Evolutionary conservation across 2,797 vertebrate genomes (phyloP).

Genomic region (Tapirus indicus): DNA sequence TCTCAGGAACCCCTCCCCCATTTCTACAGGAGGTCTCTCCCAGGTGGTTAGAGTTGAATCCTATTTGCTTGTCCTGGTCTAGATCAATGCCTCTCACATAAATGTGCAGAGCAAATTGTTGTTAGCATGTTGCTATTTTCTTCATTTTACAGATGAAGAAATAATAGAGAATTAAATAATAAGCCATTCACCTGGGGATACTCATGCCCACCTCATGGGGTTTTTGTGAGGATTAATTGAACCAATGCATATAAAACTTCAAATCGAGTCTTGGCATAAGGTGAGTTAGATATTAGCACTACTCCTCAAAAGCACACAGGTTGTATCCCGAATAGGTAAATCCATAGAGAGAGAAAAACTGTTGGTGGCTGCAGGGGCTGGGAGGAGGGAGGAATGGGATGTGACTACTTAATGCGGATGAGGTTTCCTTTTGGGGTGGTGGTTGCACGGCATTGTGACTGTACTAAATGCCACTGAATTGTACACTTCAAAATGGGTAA

Average conservation of each 20-base stretch:
- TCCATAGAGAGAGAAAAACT: not conserved
- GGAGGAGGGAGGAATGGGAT: not conserved
- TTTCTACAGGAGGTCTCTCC: not conserved
- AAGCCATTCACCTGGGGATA: not conserved
- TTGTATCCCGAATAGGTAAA: not conserved
- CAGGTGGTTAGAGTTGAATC: not conserved
- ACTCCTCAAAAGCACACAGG: not conserved
- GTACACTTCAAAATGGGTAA: not conserved
- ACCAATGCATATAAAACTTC: not conserved
- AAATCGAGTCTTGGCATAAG: not conserved
- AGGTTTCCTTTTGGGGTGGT: not conserved
- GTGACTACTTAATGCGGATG: not conserved
- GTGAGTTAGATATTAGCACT: not conserved
- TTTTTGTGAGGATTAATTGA: constrained; percentile 18
- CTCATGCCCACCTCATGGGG: not conserved
- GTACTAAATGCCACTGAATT: not conserved
- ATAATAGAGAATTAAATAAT: constrained; percentile 33
- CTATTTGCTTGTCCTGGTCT: not conserved
- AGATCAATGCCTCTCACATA: not conserved
- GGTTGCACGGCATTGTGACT: not conserved
- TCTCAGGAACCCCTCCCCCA: not conserved
- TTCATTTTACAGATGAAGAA: constrained; percentile 39
- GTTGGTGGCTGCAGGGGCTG: not conserved
- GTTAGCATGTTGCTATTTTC: not conserved
- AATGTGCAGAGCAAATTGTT: not conserved